These are phyloP conservation scores for Eupithecia abbreviata DNA, from an alignment of 2,888 invertebrate species.

Conservation along the genomic window DNA sequence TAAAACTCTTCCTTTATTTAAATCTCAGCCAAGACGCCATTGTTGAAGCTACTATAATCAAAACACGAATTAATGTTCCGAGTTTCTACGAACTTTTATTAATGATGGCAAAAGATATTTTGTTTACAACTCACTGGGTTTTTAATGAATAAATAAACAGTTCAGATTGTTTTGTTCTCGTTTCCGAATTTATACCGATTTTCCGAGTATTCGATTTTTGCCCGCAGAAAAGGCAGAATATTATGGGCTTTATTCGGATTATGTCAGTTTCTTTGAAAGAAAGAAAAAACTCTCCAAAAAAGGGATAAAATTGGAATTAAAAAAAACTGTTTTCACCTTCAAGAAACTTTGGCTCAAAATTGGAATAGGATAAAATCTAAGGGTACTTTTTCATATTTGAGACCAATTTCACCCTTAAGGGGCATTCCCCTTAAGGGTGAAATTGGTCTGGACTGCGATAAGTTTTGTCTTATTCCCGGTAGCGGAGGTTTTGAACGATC, in stretches of 20 bases:
- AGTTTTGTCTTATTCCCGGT: too few species aligned
- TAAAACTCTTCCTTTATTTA: not conserved
- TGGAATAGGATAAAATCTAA: too few species aligned
- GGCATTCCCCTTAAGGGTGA: too few species aligned
- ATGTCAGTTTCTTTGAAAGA: too few species aligned
- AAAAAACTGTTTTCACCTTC: too few species aligned
- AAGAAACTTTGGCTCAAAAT: too few species aligned
- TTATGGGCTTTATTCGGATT: not conserved
- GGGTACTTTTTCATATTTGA: not conserved
- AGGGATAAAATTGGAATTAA: too few species aligned
- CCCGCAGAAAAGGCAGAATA: not conserved
- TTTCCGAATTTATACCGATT: not conserved
- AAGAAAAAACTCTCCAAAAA: too few species aligned
- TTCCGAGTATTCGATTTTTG: not conserved
- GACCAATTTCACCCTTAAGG: not conserved
- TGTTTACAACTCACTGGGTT: constrained; percentile 23
- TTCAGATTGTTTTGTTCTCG: constrained; percentile 10
- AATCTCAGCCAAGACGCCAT: constrained; percentile 1
- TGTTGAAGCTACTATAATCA: constrained; percentile 23
- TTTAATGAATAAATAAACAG: constrained; percentile 15
- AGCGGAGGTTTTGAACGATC: too few species aligned
- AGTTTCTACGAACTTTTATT: constrained; percentile 32
- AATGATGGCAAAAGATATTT: constrained; percentile 22
- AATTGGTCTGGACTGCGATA: not conserved
- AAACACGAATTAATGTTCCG: constrained; percentile 30